Conservation (phyloP, 2,888 invertebrate genomes). For the Neoaliturus tenellus region DNA sequence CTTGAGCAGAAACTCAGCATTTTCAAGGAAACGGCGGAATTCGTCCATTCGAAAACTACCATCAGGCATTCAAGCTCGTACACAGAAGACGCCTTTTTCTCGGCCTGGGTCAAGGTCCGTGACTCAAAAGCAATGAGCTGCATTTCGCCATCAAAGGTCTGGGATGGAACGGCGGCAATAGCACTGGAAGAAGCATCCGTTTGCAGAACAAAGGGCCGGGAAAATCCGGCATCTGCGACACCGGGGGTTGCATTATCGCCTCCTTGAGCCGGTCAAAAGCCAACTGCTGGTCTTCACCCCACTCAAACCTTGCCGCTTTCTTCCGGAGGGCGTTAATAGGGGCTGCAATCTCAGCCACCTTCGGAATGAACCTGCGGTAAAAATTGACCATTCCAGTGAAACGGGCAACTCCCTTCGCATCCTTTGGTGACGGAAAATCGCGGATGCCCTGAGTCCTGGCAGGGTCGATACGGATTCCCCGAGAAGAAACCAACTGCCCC, state of each 20-base stretch:
- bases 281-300: neutral
- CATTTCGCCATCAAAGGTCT: constrained; percentile 5
- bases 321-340: constrained; percentile 64
- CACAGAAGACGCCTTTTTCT: neutral
- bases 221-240: constrained; percentile 10
- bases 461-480: constrained; percentile 59
- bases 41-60: constrained; percentile 12
- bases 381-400: constrained; percentile 65
- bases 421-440: constrained; percentile 58
- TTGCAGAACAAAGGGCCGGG: constrained; percentile 2
- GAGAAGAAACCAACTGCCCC: constrained; percentile 54
- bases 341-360: constrained; percentile 60
- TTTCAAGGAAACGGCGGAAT: constrained; percentile 29
- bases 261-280: neutral
- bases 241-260: constrained; percentile 17
- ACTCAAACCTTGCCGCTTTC: constrained; percentile 1
- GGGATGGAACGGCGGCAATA: constrained; percentile 38
- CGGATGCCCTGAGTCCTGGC: constrained; percentile 57
- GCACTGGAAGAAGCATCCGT: constrained; percentile 34
- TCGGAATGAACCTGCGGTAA: constrained; percentile 65
- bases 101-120: neutral
- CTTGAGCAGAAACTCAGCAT: neutral
- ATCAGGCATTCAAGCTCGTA: constrained; percentile 44
- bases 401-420: constrained; percentile 59
- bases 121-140: constrained; percentile 44